Evolutionary conservation across 2,113 vertebrate genomes (phyloP).

Genomic region (Heteronetta atricapilla): DNA sequence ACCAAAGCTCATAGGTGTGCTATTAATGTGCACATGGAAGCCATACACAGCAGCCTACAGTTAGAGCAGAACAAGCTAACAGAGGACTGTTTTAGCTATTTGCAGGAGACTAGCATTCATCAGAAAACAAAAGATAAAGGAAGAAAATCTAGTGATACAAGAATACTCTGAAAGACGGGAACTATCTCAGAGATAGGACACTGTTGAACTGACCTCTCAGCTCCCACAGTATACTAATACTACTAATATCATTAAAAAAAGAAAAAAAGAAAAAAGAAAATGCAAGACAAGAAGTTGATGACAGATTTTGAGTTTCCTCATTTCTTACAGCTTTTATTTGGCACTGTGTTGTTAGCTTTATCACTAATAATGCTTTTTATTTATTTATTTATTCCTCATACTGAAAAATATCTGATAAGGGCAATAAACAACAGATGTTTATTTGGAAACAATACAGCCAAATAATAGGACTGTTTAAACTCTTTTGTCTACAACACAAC

Average conservation of each 20-base stretch:
- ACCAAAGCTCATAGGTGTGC: not conserved
- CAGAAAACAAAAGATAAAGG: not conserved
- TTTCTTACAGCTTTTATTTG: not conserved
- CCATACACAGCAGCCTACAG: not conserved
- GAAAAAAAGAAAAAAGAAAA: not conserved
- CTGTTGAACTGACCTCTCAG: not conserved
- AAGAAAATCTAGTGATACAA: not conserved
- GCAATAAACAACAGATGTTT: not conserved
- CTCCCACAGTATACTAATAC: not conserved
- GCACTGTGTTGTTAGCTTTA: not conserved
- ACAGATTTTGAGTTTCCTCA: not conserved
- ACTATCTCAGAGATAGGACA: not conserved
- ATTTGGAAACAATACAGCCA: not conserved
- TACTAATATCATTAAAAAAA: not conserved
- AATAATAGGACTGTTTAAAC: not conserved
- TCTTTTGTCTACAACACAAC: not conserved
- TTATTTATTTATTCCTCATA: not conserved
- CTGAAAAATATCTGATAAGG: not conserved
- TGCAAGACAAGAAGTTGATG: not conserved
- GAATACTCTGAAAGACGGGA: not conserved
- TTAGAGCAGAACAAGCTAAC: not conserved
- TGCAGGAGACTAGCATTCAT: not conserved
- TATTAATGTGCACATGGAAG: not conserved
- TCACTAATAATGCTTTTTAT: not conserved
- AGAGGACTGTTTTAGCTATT: not conserved